Base-by-base conservation (phyloP, 2,888 invertebrate genomes). In the Busseola fusca region DNA sequence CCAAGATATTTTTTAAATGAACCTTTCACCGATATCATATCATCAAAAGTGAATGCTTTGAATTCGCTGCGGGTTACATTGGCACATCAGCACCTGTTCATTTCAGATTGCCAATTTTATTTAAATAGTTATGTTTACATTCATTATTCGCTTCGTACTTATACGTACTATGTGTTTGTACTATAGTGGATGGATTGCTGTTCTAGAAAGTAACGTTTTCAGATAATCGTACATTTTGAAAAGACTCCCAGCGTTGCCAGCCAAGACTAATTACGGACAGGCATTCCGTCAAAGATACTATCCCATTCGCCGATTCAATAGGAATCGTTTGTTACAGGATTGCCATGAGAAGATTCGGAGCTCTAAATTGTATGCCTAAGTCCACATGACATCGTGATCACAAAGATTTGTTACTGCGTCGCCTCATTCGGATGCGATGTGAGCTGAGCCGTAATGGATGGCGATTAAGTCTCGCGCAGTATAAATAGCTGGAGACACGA, bases 1-100 rank as follows among this genome's bases (percentile, higher is more conserved):
- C 87, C 14, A 27, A 58, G 58, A 69, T 74, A 25, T 63, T 54
- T 54, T 54, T 81, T 86, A 64, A 79, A 67, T 37, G 34, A 76
- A 88, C 91, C 93, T 93, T 93, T 93, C 93, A 93, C 93, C 87
- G 82, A 88, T 89, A 84, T 80, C 74, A 81, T 78, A 78, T 86
- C 79, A 80, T 78, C 74, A 91, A 88, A 91, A 91, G 89, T 89
- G 91, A 93, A 90, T 84, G 90, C 79, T 79, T 72, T 72, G 50
- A 77, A 81, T 74, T 74, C 54, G 64, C 54, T 69, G 64, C 57
- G 25, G 52, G 42, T 76, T 67, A 67, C 62, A 58, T 62, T 69
- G 54, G 69, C 52, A 57, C 54, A 50, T 58, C 50, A 65, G 57
- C 56, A 69, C 48, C 59, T 52, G 25, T 34, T 45, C 54, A 25